These are phyloP conservation scores for Pandemis cinnamomeana DNA, from an alignment of 2,888 invertebrate genomes.

Conservation along the genomic window DNA sequence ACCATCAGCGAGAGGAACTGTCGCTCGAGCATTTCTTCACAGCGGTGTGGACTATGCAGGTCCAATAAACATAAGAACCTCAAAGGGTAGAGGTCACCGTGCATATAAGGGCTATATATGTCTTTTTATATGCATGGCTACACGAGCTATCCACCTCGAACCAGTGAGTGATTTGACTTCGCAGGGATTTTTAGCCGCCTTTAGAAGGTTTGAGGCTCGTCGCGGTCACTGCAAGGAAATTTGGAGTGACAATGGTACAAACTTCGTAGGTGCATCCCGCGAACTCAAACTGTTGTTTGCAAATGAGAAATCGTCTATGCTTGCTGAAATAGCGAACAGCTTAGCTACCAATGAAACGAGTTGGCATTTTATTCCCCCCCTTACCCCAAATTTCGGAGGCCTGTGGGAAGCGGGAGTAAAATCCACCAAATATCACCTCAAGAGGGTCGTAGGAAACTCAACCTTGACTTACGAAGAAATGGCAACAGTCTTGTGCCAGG, in stretches of 20 bases:
- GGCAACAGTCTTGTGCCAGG: neutral
- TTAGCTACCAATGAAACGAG: neutral
- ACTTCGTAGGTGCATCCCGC: neutral
- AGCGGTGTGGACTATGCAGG: neutral
- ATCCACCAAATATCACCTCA: no score
- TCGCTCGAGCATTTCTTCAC: neutral
- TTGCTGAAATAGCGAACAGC: neutral
- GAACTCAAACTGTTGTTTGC: neutral
- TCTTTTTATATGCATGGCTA: neutral
- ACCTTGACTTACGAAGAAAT: no score
- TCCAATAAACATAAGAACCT: neutral
- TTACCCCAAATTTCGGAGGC: neutral
- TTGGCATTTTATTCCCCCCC: neutral
- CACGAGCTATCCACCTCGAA: neutral
- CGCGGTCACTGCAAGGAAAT: neutral
- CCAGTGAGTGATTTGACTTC: neutral
- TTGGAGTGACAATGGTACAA: neutral
- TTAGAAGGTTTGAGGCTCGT: neutral
- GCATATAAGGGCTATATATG: neutral
- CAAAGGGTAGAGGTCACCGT: neutral
- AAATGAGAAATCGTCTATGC: neutral
- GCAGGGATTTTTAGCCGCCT: neutral
- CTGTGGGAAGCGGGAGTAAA: no score
- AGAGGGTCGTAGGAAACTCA: no score
- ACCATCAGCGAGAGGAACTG: neutral